Conservation (phyloP, 1,140 invertebrate species). For the Coelopa frigida region DNA sequence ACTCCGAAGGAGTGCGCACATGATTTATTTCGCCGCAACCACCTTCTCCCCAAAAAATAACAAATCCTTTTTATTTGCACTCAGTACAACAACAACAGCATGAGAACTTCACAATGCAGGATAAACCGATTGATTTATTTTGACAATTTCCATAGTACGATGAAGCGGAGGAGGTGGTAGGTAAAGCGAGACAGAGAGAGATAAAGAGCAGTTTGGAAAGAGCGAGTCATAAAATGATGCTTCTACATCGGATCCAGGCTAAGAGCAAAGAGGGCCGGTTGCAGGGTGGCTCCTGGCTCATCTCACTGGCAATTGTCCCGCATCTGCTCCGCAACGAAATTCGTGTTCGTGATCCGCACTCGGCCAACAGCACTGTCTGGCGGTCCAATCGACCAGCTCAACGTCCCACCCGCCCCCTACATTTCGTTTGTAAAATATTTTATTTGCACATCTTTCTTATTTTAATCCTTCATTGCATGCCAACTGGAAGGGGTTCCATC, state of each 20-base stretch:
- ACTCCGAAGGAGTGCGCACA: too few species aligned
- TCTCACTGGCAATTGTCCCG: conserved; percentile 2
- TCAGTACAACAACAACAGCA: too few species aligned
- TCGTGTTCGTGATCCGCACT: conserved; percentile 30
- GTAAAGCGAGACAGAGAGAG: not conserved
- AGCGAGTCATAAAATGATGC: not conserved
- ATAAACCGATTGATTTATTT: conserved; percentile 44
- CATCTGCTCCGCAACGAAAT: conserved; percentile 27
- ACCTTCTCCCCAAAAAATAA: too few species aligned
- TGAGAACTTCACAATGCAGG: too few species aligned
- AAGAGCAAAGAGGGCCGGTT: conserved; percentile 5
- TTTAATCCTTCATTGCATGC: conserved; percentile 41
- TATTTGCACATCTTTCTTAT: conserved; percentile 43
- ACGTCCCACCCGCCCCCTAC: not conserved
- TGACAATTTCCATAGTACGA: conserved; percentile 28
- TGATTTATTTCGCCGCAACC: too few species aligned
- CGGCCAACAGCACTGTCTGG: not conserved
- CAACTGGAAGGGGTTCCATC: not conserved
- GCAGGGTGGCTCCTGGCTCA: conserved; percentile 6
- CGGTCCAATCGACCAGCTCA: not conserved
- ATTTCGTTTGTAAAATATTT: conserved; percentile 27
- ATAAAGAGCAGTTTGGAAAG: not conserved
- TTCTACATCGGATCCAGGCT: not conserved
- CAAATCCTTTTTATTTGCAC: too few species aligned
- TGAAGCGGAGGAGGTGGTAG: not conserved